phyloP scores from a whole-genome alignment of 2,113 vertebrate species.

The Eclectus roratus region DNA sequence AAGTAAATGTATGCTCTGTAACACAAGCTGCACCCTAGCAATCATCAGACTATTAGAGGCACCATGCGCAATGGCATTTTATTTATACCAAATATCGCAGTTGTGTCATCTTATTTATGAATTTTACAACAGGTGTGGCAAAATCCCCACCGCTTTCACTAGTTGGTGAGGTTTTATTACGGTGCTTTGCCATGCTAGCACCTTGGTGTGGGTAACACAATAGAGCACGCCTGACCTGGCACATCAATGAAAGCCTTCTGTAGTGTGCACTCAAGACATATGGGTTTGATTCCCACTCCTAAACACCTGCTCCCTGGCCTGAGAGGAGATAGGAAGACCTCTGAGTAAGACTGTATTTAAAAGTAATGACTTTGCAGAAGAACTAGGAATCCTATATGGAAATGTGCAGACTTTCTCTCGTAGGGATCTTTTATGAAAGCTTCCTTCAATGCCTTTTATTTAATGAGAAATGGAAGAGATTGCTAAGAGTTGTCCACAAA shows the following conservation, averaged over 20 bases:
- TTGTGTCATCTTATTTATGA: not conserved
- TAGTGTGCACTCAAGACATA: not conserved
- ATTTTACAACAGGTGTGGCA: not conserved
- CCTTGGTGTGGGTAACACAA: not conserved
- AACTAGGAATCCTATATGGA: not conserved
- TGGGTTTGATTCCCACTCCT: not conserved
- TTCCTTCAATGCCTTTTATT: not conserved
- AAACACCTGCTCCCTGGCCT: not conserved
- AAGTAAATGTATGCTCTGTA: not conserved
- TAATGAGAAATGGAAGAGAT: not conserved
- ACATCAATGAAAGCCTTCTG: not conserved
- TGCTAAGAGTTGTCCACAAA: not conserved
- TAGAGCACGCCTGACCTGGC: not conserved
- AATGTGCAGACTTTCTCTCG: not conserved
- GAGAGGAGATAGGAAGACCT: not conserved
- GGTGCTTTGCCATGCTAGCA: not conserved
- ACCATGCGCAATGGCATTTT: not conserved
- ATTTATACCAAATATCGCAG: not conserved
- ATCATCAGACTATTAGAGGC: not conserved
- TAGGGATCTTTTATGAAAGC: not conserved
- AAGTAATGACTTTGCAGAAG: not conserved
- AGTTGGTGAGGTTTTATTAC: not conserved
- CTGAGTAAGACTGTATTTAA: not conserved
- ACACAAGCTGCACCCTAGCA: not conserved
- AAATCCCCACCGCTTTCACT: not conserved